phyloP scores from a whole-genome alignment of 2,888 invertebrate species.

The Troglohyphantes excavatus region DNA sequence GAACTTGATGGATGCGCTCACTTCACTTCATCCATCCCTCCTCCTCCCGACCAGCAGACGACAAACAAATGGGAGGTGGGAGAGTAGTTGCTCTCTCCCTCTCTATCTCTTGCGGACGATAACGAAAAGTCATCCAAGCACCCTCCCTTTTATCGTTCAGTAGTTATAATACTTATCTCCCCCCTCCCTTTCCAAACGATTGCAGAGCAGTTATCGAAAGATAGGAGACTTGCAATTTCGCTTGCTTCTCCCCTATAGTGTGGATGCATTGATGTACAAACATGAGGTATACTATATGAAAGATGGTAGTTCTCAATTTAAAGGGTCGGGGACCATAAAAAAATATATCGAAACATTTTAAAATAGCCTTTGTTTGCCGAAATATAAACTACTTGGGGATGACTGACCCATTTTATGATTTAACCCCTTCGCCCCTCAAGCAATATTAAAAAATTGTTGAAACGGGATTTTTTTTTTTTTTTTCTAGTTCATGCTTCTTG shows the following conservation, averaged over 20 bases:
- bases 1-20: not conserved
- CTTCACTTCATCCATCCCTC: not conserved
- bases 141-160: not conserved
- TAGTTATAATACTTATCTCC: not conserved
- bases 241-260: not conserved
- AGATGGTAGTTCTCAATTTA: too few relatives aligned
- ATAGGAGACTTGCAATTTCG: not conserved
- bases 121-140: not conserved
- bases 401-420: too few relatives aligned
- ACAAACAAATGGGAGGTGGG: not conserved
- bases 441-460: too few relatives aligned
- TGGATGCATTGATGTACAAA: not conserved
- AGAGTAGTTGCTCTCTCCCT: not conserved
- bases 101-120: not conserved
- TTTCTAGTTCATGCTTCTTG: too few relatives aligned
- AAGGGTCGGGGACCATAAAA: too few relatives aligned
- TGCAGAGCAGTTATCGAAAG: not conserved
- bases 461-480: too few relatives aligned
- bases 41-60: not conserved
- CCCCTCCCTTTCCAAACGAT: conserved; percentile 2
- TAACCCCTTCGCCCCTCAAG: too few relatives aligned
- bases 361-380: too few relatives aligned
- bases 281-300: not conserved
- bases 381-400: too few relatives aligned
- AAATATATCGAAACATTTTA: too few relatives aligned